These are phyloP conservation scores for Tangara arthus DNA, from an alignment of 2,797 vertebrate species.

Conservation along the genomic window DNA sequence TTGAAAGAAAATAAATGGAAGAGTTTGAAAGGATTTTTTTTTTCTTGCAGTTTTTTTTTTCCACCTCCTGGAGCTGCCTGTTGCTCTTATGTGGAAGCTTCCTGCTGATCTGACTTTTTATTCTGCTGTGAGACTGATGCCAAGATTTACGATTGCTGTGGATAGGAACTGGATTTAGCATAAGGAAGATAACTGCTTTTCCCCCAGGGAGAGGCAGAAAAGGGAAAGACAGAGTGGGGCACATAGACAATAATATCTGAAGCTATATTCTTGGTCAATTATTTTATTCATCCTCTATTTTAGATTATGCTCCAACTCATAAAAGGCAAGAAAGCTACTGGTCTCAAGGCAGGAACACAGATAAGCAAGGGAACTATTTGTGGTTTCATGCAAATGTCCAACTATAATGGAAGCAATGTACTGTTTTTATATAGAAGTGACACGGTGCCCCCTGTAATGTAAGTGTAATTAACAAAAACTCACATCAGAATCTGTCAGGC, in stretches of 20 bases:
- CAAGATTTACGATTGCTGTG: constrained; percentile 69
- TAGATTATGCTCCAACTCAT: constrained; percentile 62
- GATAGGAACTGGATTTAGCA: constrained; percentile 68
- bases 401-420: background rate
- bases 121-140: constrained; percentile 45
- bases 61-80: constrained; percentile 39
- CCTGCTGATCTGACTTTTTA: constrained; percentile 67
- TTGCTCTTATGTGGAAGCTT: constrained; percentile 62
- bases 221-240: constrained; percentile 44
- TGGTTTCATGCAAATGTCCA: constrained; percentile 7
- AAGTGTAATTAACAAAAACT: background rate
- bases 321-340: constrained; percentile 47
- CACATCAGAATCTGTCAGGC: background rate
- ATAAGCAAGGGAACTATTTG: constrained; percentile 38
- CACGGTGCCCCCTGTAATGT: background rate
- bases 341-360: constrained; percentile 38
- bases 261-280: constrained; percentile 61
- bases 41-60: background rate
- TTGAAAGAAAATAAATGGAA: constrained; percentile 66
- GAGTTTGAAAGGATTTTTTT: constrained; percentile 29
- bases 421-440: background rate
- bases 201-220: constrained; percentile 66
- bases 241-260: constrained; percentile 58
- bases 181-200: constrained; percentile 67
- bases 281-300: constrained; percentile 69